These are phyloP conservation scores for Cochlearius cochlearius DNA, from an alignment of 2,113 vertebrate species.

Conservation along the genomic window DNA sequence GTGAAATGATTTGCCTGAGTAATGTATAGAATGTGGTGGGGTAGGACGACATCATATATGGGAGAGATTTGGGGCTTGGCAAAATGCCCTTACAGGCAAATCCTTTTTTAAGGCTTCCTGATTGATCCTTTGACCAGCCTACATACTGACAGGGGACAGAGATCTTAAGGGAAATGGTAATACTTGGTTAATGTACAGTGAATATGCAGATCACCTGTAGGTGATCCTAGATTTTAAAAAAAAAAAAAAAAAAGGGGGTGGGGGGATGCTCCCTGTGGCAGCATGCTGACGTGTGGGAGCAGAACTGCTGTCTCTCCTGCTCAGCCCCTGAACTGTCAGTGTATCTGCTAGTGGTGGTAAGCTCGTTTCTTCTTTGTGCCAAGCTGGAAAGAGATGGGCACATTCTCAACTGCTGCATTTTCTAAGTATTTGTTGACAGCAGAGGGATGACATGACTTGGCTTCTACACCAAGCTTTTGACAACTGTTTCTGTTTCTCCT, in stretches of 20 bases:
- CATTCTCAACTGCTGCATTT: neutral
- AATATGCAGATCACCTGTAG: neutral
- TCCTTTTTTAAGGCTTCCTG: neutral
- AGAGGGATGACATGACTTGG: neutral
- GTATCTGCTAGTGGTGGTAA: neutral
- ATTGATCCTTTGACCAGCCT: neutral
- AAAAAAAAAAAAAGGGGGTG: neutral
- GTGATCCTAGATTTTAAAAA: neutral
- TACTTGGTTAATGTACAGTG: neutral
- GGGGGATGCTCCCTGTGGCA: neutral
- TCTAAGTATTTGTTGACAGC: neutral
- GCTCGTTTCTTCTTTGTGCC: neutral
- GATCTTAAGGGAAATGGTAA: neutral
- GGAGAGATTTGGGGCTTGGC: neutral
- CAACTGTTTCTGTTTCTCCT: constrained; percentile 9
- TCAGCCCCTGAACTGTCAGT: neutral
- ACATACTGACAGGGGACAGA: neutral
- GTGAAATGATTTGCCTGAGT: neutral
- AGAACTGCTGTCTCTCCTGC: neutral
- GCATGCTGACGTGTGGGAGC: neutral
- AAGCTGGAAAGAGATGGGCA: neutral
- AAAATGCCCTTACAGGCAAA: neutral
- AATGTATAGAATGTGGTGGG: neutral
- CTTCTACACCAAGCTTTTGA: neutral
- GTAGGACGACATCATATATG: neutral